Evolutionary conservation across 2,888 invertebrate species (phyloP).

Genomic region (Periphyllus acericola): DNA sequence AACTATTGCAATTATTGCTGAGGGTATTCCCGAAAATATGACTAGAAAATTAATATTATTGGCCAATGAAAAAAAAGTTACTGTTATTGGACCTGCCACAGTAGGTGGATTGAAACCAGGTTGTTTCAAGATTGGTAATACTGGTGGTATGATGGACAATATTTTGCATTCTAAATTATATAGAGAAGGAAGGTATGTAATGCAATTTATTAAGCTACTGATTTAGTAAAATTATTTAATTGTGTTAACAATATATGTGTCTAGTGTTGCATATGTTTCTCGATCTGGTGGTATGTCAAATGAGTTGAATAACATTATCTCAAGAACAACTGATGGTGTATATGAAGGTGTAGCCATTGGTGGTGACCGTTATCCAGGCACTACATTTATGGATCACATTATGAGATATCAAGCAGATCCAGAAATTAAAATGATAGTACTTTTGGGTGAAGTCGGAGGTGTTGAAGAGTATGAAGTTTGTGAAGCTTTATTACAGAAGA

Average conservation of each 20-base stretch:
- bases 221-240: background rate
- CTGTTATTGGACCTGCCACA: conserved; percentile 92
- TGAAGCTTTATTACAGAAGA: conserved; percentile 80
- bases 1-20: conserved; percentile 97
- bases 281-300: conserved; percentile 98
- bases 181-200: conserved; percentile 82
- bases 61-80: conserved; percentile 85
- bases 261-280: conserved; percentile 94
- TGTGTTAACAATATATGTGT: conserved; percentile 67
- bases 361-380: conserved; percentile 97
- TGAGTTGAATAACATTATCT: conserved; percentile 97
- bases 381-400: conserved; percentile 97
- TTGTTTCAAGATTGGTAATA: conserved; percentile 99
- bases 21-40: conserved; percentile 99
- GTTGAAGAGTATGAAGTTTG: conserved; percentile 98
- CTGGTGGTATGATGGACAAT: conserved; percentile 99
- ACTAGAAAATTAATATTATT: conserved; percentile 90
- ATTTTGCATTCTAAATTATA: conserved; percentile 97
- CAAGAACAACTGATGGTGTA: conserved; percentile 96
- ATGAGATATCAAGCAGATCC: conserved; percentile 78
- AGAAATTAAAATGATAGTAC: conserved; percentile 89
- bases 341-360: conserved; percentile 97
- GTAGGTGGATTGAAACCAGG: conserved; percentile 99
- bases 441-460: conserved; percentile 98
- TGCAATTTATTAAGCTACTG: background rate